Percentiles rank a stretch among this genome's conserved stretches.
Evolutionary conservation across 2,113 vertebrate genomes (phyloP).

Genomic region (Lasiurus cinereus): DNA sequence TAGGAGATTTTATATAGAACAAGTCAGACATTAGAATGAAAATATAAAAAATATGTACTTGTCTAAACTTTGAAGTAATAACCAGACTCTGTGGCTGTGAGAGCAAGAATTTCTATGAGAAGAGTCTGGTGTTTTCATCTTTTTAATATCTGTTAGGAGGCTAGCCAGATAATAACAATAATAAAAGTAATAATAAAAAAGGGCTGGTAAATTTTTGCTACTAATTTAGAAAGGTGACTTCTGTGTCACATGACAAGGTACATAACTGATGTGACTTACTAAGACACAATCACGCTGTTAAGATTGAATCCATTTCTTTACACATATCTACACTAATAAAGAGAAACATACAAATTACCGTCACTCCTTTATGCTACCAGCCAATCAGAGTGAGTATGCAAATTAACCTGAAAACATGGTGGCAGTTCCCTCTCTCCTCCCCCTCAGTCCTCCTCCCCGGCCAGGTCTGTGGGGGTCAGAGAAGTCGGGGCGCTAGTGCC

Average conservation of each 20-base stretch:
- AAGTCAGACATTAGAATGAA: conserved; percentile 39
- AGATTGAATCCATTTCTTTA: background rate
- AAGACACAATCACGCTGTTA: background rate
- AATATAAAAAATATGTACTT: conserved; percentile 15
- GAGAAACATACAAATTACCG: too few relatives aligned
- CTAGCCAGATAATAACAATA: background rate
- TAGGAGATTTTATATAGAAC: conserved; percentile 59
- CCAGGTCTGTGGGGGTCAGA: too few relatives aligned
- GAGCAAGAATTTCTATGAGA: background rate
- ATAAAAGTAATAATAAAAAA: background rate
- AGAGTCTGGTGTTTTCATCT: background rate
- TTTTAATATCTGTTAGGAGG: background rate
- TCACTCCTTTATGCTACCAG: too few relatives aligned
- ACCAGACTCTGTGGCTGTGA: background rate
- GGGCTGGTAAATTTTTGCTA: background rate
- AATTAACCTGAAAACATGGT: too few relatives aligned
- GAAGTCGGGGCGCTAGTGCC: too few relatives aligned
- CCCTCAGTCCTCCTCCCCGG: too few relatives aligned
- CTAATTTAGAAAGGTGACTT: conserved; percentile 29
- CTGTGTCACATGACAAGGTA: background rate
- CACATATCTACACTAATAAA: background rate
- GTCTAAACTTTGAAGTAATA: conserved; percentile 51
- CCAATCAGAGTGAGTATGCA: too few relatives aligned
- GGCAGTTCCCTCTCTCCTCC: too few relatives aligned
- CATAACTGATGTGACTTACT: background rate